Percentiles rank a stretch among this genome's conserved stretches.
These are phyloP conservation scores for Dastarcus helophoroides DNA, from an alignment of 2,888 invertebrate species.

Conservation along the genomic window DNA sequence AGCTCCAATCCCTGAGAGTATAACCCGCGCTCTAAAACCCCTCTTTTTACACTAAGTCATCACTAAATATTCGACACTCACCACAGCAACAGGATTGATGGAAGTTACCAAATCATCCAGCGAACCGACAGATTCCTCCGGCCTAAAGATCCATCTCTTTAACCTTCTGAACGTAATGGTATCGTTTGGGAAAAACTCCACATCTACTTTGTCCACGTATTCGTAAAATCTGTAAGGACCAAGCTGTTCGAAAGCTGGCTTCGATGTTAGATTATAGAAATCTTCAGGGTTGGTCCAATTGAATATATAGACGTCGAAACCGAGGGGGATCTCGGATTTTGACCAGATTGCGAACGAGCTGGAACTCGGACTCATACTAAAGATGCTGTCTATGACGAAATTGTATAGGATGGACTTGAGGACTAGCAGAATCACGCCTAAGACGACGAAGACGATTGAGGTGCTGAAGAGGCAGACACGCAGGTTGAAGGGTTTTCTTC, in stretches of 20 bases:
- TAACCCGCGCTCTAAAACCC: constrained; percentile 45
- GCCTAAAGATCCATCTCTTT: constrained; percentile 60
- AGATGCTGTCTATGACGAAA: too few relatives aligned
- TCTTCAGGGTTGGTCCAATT: constrained; percentile 75
- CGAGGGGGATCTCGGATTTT: constrained; percentile 50
- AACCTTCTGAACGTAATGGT: constrained; percentile 62
- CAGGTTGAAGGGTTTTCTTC: too few relatives aligned
- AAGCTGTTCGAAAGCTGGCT: constrained; percentile 44
- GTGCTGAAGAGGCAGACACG: too few relatives aligned
- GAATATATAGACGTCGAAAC: constrained; percentile 58
- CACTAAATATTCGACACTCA: constrained; percentile 40
- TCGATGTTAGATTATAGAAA: constrained; percentile 43
- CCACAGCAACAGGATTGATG: constrained; percentile 67
- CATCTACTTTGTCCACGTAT: constrained; percentile 9
- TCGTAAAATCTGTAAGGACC: constrained; percentile 46
- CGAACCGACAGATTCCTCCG: constrained; percentile 53
- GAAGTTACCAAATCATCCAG: constrained; percentile 49
- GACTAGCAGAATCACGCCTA: too few relatives aligned
- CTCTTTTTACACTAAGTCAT: background rate
- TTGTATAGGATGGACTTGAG: too few relatives aligned
- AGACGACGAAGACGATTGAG: too few relatives aligned
- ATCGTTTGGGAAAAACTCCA: constrained; percentile 36
- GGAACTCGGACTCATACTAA: too few relatives aligned
- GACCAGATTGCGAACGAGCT: constrained; percentile 67
- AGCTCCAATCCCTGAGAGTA: constrained; percentile 47